Evolutionary conservation across 2,888 invertebrate species (phyloP), one percentile per base, ranked within the genome.

Genomic region (Orchestes rusci): DNA sequence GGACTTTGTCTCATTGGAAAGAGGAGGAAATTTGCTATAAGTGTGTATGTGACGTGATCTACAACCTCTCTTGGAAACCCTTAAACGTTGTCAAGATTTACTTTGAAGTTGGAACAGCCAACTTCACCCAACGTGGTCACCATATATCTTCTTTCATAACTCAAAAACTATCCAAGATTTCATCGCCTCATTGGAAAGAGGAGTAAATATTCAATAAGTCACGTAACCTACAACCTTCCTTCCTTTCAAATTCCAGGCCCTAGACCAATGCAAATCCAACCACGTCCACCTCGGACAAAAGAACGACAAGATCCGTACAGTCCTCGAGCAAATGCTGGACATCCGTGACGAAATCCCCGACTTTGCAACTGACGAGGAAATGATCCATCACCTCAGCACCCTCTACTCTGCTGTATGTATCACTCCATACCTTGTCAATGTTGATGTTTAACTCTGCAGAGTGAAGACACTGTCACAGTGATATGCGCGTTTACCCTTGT

Each of bases 381-480:
- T 60, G 27, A 28, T 58, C 12, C 49, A 61, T 38, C 60, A 61
- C 43, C 43, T 62, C 12, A 38, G 44, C 4, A 60, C 62, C 1
- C 42, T 59, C 8, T 56, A 54, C 39, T 45, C 54, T 38, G 57
- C 59, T 15, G 59, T 59, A 55, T 15, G 20, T 23, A n/a, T n/a
- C n/a, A n/a, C n/a, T n/a, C n/a, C n/a, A n/a, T n/a, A n/a, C n/a
- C 10, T 23, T 19, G 12, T 7, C 27, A 7, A 18, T 34, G 8
- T 37, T 27, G 2, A 37, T 3, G 15, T 37, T 23, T 38, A 16
- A 33, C 31, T 33, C 37, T 62, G 38, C 43, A 63, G 63, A 54
- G 59, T 32, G 60, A 62, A 56, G 63, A 63, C 45, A 59, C 63
- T 1, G 47, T 57, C 2, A 55, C 57, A 1, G 51, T 51, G 8